phyloP scores from a whole-genome alignment of 1,140 invertebrate species.

The Schlechtendalia chinensis region DNA sequence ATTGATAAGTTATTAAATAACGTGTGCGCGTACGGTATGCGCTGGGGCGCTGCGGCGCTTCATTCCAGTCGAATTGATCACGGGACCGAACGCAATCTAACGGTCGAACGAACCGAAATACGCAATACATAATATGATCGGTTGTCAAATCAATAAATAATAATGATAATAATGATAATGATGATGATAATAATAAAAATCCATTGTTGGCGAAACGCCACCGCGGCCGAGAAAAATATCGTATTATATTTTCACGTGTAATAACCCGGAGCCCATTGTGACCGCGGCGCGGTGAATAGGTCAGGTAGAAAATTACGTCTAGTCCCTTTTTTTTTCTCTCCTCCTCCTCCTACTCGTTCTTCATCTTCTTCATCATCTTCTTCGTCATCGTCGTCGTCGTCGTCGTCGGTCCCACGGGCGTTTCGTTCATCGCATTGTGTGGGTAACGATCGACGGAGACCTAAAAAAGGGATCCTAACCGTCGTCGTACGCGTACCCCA shows the following conservation, averaged over 20 bases:
- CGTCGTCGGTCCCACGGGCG: constrained; percentile 36
- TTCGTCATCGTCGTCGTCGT: background rate
- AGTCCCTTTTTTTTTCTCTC: constrained; percentile 33
- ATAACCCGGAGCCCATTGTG: constrained; percentile 44
- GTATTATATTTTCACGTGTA: constrained; percentile 36
- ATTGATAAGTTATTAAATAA: constrained; percentile 36
- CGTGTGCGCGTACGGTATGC: background rate
- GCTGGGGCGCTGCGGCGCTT: constrained; percentile 30
- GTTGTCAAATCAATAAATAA: constrained; percentile 49
- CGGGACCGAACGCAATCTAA: constrained; percentile 37
- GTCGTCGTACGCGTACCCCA: background rate
- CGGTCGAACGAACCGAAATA: constrained; percentile 46
- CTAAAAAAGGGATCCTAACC: constrained; percentile 19
- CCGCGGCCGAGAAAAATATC: constrained; percentile 29
- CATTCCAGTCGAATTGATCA: constrained; percentile 41
- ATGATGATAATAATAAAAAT: constrained; percentile 30
- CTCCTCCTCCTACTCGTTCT: too few species aligned
- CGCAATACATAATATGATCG: constrained; percentile 46
- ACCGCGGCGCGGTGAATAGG: constrained; percentile 7
- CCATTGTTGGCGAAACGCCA: constrained; percentile 35
- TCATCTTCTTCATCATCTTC: too few species aligned
- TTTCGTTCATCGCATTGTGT: constrained; percentile 37
- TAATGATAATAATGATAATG: too few species aligned
- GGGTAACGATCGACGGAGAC: constrained; percentile 19
- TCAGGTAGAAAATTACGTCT: constrained; percentile 47